Percentiles rank a stretch among this genome's conserved stretches.
Evolutionary conservation across 2,888 invertebrate species (phyloP).

Genomic region (Drosophila conformis): DNA sequence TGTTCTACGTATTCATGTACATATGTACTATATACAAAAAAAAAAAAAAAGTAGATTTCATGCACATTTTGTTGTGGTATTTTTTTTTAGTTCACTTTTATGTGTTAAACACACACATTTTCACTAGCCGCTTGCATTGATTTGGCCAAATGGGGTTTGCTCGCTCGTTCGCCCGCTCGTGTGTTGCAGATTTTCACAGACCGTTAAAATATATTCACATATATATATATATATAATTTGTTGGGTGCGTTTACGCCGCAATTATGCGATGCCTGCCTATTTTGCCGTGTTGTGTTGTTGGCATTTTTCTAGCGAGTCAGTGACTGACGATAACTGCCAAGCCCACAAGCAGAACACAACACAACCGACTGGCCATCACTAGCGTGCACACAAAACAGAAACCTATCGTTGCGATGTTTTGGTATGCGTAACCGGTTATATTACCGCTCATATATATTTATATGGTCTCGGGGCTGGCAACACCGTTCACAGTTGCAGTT

Average conservation of each 20-base stretch:
- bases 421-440: constrained; percentile 64
- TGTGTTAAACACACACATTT: constrained; percentile 45
- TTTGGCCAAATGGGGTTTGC: constrained; percentile 29
- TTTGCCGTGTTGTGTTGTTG: constrained; percentile 68
- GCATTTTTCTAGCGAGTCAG: constrained; percentile 68
- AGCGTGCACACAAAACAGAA: constrained; percentile 41
- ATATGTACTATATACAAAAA: constrained; percentile 23
- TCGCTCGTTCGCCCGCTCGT: neutral
- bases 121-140: constrained; percentile 31
- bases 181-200: constrained; percentile 43
- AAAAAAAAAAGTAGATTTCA: neutral
- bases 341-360: constrained; percentile 23
- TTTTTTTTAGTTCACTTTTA: constrained; percentile 47
- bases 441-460: constrained; percentile 37
- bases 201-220: constrained; percentile 24
- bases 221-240: constrained; percentile 21
- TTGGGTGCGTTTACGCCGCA: constrained; percentile 54
- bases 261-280: constrained; percentile 54
- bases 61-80: constrained; percentile 30
- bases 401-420: constrained; percentile 53
- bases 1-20: constrained; percentile 17
- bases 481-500: constrained; percentile 26
- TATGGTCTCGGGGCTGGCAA: constrained; percentile 36
- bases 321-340: constrained; percentile 52
- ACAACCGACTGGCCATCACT: constrained; percentile 39